Conservation (phyloP, 2,888 invertebrate species). For the Stenodera caucasica region DNA sequence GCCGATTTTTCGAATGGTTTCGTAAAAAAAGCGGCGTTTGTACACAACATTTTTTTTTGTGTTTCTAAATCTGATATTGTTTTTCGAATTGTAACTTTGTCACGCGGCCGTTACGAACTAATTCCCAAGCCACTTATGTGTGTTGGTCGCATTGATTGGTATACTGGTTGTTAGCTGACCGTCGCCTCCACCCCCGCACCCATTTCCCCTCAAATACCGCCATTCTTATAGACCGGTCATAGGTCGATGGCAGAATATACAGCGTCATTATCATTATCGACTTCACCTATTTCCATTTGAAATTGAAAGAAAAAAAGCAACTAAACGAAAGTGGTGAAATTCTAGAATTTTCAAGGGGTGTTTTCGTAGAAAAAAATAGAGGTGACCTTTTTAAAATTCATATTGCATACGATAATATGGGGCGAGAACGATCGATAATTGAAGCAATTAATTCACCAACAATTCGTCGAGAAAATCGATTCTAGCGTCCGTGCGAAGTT, state of each 20-base stretch:
- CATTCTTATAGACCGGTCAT: slow-evolving; percentile 20
- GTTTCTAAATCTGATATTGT: too few relatives aligned
- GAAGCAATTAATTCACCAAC: slow-evolving; percentile 19
- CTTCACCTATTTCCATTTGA: slow-evolving; percentile 8
- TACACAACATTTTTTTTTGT: slow-evolving; percentile 19
- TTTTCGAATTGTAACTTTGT: background rate
- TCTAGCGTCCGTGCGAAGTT: background rate
- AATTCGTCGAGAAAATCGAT: slow-evolving; percentile 16
- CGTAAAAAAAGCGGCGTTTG: slow-evolving; percentile 20
- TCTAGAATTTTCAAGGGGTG: slow-evolving; percentile 15
- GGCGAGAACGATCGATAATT: slow-evolving; percentile 19
- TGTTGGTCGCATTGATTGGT: slow-evolving; percentile 41
- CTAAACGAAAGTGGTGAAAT: background rate
- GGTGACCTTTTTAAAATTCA: slow-evolving; percentile 22
- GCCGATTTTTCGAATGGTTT: slow-evolving; percentile 5
- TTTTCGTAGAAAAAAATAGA: slow-evolving; percentile 9
- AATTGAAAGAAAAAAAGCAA: background rate
- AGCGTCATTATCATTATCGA: slow-evolving; percentile 22
- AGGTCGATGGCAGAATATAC: slow-evolving; percentile 26
- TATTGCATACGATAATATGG: slow-evolving; percentile 7
- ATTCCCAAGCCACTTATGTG: slow-evolving; percentile 8
- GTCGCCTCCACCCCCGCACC: slow-evolving; percentile 23
- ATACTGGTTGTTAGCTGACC: slow-evolving; percentile 34
- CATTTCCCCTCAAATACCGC: slow-evolving; percentile 17
- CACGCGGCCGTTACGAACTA: slow-evolving; percentile 22